Evolutionary conservation across 2,888 invertebrate species (phyloP).

Genomic region (Cheilosia pagana): DNA sequence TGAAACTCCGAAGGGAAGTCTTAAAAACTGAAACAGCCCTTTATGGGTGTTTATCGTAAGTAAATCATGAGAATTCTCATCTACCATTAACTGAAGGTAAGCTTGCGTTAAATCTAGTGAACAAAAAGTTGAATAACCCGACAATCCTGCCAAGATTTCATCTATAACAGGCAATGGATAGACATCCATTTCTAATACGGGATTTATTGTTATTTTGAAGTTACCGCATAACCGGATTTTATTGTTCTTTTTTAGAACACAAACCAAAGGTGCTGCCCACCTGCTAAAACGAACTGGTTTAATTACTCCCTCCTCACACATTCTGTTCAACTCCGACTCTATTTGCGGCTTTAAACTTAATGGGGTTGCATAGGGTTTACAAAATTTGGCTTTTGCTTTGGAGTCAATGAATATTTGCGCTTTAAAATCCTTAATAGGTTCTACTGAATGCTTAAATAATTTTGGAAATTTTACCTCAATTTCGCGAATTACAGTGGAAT

Average conservation of each 20-base stretch:
- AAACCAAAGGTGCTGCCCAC: conserved; percentile 52
- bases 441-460: conserved; percentile 14
- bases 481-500: conserved; percentile 7
- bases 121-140: conserved; percentile 1
- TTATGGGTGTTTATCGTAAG: conserved; percentile 6
- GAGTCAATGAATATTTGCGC: background rate
- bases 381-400: conserved; percentile 45
- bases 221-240: conserved; percentile 51
- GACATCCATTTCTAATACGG: conserved; percentile 37
- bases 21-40: conserved; percentile 12
- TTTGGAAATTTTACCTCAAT: conserved; percentile 48
- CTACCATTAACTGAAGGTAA: background rate
- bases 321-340: conserved; percentile 29
- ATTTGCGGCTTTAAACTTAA: conserved; percentile 40
- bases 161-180: conserved; percentile 21
- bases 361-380: conserved; percentile 43
- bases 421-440: too few species aligned
- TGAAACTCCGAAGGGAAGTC: conserved; percentile 38
- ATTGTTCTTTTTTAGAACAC: conserved; percentile 55
- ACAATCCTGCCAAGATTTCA: conserved; percentile 24
- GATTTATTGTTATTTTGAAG: conserved; percentile 64
- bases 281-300: conserved; percentile 53
- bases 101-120: conserved; percentile 16
- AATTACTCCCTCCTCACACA: conserved; percentile 54
- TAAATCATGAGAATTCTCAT: background rate